Evolutionary conservation across 2,888 invertebrate species (phyloP), one percentile per base, ranked within the genome.

Genomic region (Anorthoa munda): DNA sequence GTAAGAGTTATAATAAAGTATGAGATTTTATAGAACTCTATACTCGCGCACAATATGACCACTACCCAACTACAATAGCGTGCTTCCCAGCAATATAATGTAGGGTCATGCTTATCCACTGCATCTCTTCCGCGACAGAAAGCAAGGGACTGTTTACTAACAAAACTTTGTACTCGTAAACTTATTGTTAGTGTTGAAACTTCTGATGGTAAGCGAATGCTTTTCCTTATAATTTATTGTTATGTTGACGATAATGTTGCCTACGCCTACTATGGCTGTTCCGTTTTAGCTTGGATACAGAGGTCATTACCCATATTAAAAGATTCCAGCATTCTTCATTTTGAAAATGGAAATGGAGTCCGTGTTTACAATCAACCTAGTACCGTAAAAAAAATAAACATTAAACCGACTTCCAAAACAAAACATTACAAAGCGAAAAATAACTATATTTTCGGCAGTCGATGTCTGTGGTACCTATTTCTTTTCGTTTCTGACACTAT

Each of bases 41-140:
- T 69, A 21, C 21, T 55, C 67, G 72, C 56, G 13, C 31, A 15
- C 50, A 23, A 4, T 71, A 5, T 7, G 17, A 60, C 75, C 50
- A 15, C 18, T 0, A 11, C 50, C 53, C 4, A 4, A 56, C 17
- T 13, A 31, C 46, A 53, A 56, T 82, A 23, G 94, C 94, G 94
- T 95, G 95, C 77, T 82, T 76, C 69, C 66, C 67, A 82, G 90
- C 90, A 92, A 92, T 94, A 92, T 87, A 82, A 91, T 79, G 79
- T 83, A 84, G 88, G 89, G 89, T 86, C 87, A 80, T 85, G 87
- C 90, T 91, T 94, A 93, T 93, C 92, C 86, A 87, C 78, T 88
- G 79, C 87, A 94, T 94, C 92, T 91, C 87, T 92, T 92, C 92
- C 92, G 90, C 79, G 87, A 84, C 90, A 90, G 90, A 92, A 92